Conservation (phyloP, 2,888 invertebrate genomes). For the Standfussiana lucernea region DNA sequence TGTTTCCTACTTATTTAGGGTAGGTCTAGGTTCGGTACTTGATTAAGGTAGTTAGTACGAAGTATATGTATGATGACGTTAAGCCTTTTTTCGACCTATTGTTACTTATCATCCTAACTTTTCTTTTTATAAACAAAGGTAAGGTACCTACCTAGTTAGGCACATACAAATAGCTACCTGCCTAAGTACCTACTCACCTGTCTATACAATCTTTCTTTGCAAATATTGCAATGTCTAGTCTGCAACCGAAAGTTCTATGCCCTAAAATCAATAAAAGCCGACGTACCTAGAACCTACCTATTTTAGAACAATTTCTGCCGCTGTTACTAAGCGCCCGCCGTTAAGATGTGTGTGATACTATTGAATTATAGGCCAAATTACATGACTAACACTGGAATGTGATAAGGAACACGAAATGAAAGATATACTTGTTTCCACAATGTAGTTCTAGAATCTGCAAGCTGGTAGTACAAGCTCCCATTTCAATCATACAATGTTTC, state of each 20-base stretch:
- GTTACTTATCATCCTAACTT: too few relatives aligned
- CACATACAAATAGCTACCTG: neutral
- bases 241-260: neutral
- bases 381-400: conserved; percentile 42
- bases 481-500: neutral
- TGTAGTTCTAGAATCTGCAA: neutral
- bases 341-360: conserved; percentile 29
- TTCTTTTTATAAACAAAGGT: neutral
- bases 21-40: neutral
- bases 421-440: neutral
- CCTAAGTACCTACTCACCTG: neutral
- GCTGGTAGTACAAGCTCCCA: neutral
- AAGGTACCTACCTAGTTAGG: neutral
- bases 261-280: conserved; percentile 45
- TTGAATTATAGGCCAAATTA: conserved; percentile 13
- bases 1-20: neutral
- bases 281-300: neutral
- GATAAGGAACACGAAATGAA: conserved; percentile 34
- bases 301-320: conserved; percentile 46
- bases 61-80: neutral
- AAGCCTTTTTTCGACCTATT: neutral
- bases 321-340: conserved; percentile 6
- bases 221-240: conserved; percentile 2
- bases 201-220: neutral
- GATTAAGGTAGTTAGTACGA: neutral